phyloP scores from a whole-genome alignment of 2,113 vertebrate species.

The Lamprologus ornatipinnis region DNA sequence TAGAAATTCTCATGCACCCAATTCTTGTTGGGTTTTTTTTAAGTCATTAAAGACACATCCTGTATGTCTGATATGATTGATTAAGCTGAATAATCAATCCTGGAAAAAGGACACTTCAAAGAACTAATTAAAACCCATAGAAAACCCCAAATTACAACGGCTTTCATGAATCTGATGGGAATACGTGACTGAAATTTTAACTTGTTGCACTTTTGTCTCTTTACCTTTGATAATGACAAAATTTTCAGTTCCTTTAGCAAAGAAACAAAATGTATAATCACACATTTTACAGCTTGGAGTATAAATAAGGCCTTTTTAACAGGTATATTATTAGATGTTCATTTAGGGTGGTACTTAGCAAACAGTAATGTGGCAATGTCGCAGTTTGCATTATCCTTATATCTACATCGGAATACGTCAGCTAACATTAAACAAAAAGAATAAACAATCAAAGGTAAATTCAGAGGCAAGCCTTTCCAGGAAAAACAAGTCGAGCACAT shows the following conservation, averaged over 20 bases:
- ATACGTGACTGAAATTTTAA: not conserved
- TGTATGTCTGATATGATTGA: not conserved
- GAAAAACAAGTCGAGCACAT: not conserved
- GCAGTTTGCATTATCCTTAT: not conserved
- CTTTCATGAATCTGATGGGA: not conserved
- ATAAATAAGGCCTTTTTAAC: not conserved
- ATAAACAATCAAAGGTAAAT: not conserved
- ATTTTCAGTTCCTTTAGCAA: not conserved
- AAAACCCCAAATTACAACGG: not conserved
- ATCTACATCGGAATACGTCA: not conserved
- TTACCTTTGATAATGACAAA: not conserved
- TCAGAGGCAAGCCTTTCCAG: not conserved
- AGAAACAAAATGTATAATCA: not conserved
- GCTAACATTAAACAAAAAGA: not conserved
- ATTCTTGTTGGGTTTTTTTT: rapidly evolving
- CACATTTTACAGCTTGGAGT: not conserved
- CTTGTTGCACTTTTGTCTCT: not conserved
- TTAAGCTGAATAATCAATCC: not conserved
- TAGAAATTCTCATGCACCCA: not conserved
- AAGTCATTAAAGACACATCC: not conserved
- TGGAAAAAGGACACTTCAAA: not conserved
- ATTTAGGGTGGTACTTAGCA: not conserved
- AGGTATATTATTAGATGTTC: not conserved
- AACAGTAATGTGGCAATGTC: not conserved
- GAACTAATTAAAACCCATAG: not conserved